phyloP scores from a whole-genome alignment of 2,888 invertebrate genomes.

The Scaptomyza reducta region DNA sequence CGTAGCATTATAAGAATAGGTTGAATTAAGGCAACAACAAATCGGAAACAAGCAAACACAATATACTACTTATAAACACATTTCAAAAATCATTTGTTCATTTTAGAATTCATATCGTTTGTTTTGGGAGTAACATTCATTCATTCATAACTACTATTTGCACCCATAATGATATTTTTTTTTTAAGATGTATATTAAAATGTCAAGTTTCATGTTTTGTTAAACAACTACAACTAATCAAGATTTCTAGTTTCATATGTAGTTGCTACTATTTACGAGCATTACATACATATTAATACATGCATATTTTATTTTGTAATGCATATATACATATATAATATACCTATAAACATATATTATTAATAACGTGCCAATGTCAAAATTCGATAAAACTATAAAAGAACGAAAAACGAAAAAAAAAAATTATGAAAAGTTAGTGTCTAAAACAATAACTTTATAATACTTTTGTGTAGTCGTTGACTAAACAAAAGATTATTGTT shows the following conservation, averaged over 20 bases:
- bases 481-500: slow-evolving; percentile 42
- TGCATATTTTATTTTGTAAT: slow-evolving; percentile 59
- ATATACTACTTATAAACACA: neutral
- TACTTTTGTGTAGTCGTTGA: slow-evolving; percentile 51
- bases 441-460: slow-evolving; percentile 33
- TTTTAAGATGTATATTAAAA: slow-evolving; percentile 24
- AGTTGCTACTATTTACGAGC: slow-evolving; percentile 23
- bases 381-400: slow-evolving; percentile 30
- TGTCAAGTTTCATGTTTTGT: slow-evolving; percentile 35
- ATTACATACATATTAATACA: slow-evolving; percentile 27
- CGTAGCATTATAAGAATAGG: slow-evolving; percentile 46
- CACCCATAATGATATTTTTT: slow-evolving; percentile 44
- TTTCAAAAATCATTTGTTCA: slow-evolving; percentile 51
- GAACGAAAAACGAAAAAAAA: slow-evolving; percentile 37
- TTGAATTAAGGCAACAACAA: slow-evolving; percentile 30
- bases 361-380: slow-evolving; percentile 76
- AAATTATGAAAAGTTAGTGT: slow-evolving; percentile 31
- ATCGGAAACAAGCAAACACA: slow-evolving; percentile 7
- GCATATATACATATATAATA: slow-evolving; percentile 34
- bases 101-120: slow-evolving; percentile 46
- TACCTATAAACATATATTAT: slow-evolving; percentile 46
- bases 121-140: slow-evolving; percentile 9
- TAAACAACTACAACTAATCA: slow-evolving; percentile 24
- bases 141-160: slow-evolving; percentile 18
- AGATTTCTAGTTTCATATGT: slow-evolving; percentile 40